These are phyloP conservation scores for rat (Rattus norvegicus) DNA, from an alignment of 2,113 vertebrate genomes.

Conservation along the genomic window DNA sequence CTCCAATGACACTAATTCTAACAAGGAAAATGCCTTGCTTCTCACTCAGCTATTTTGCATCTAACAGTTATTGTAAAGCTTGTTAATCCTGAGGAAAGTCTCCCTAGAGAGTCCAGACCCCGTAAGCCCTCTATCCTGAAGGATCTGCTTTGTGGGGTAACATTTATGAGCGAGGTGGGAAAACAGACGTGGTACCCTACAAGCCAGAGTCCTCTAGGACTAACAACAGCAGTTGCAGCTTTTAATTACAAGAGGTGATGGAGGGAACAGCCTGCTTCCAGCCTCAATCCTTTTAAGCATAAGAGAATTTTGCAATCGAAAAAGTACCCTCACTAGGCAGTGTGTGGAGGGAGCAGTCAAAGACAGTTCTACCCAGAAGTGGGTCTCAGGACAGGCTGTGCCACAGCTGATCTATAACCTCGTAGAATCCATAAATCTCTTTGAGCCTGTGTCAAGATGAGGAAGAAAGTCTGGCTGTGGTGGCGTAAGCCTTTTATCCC, in stretches of 20 bases:
- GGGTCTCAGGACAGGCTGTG: background rate
- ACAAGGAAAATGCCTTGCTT: background rate
- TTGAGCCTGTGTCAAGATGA: background rate
- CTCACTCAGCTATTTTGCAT: background rate
- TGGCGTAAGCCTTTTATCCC: background rate
- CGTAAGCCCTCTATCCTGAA: background rate
- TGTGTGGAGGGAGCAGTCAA: background rate
- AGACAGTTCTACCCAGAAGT: too few relatives aligned
- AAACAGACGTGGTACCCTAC: background rate
- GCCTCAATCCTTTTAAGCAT: background rate
- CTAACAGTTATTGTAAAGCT: background rate
- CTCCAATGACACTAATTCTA: background rate
- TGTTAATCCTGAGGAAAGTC: slow-evolving; percentile 34
- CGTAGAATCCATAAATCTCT: background rate
- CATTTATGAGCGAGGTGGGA: background rate
- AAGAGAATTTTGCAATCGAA: background rate
- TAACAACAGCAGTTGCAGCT: slow-evolving; percentile 6
- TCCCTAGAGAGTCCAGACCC: background rate
- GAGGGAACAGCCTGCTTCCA: slow-evolving; percentile 40
- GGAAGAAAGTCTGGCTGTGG: background rate
- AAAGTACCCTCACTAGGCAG: background rate
- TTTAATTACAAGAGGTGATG: slow-evolving; percentile 28
- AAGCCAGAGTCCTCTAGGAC: background rate
- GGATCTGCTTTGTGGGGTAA: background rate
- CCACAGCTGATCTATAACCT: background rate